Conservation (phyloP, 2,888 invertebrate genomes). For the Orthosia incerta region DNA sequence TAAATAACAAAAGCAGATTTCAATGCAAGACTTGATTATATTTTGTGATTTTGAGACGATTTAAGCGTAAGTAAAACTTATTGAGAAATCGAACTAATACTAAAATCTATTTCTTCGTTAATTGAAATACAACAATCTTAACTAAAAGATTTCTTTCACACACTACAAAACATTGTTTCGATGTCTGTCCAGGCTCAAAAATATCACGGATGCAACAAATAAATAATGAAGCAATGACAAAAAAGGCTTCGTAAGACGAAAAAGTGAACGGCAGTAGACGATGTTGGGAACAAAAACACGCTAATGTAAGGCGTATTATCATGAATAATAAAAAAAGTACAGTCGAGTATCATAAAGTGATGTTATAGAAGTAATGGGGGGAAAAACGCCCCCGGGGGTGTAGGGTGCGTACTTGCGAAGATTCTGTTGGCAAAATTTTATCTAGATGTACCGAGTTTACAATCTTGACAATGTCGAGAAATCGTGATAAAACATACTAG, state of each 20-base stretch:
- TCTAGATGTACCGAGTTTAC: conserved; percentile 61
- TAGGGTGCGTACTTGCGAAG: conserved; percentile 69
- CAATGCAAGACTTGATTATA: neutral
- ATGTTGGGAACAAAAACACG: conserved; percentile 78
- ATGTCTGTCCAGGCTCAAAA: conserved; percentile 30
- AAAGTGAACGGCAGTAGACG: conserved; percentile 73
- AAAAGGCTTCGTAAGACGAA: conserved; percentile 67
- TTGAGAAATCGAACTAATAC: neutral
- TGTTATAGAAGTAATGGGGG: conserved; percentile 87
- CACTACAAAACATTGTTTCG: neutral
- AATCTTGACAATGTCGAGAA: conserved; percentile 51
- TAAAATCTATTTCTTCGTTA: neutral
- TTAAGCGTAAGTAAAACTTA: neutral
- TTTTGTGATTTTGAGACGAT: neutral
- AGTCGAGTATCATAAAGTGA: conserved; percentile 87
- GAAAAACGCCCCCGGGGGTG: conserved; percentile 81
- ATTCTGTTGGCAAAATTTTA: conserved; percentile 58
- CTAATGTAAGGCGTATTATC: conserved; percentile 87
- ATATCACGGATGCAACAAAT: conserved; percentile 66
- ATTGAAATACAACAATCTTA: neutral
- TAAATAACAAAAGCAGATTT: neutral
- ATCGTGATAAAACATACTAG: conserved; percentile 36
- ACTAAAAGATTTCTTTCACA: neutral
- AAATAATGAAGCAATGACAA: conserved; percentile 72
- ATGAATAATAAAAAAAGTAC: conserved; percentile 88